Percentiles rank a stretch among this genome's conserved stretches.
phyloP scores from a whole-genome alignment of 2,888 invertebrate species.

The Drosophila monieri region DNA sequence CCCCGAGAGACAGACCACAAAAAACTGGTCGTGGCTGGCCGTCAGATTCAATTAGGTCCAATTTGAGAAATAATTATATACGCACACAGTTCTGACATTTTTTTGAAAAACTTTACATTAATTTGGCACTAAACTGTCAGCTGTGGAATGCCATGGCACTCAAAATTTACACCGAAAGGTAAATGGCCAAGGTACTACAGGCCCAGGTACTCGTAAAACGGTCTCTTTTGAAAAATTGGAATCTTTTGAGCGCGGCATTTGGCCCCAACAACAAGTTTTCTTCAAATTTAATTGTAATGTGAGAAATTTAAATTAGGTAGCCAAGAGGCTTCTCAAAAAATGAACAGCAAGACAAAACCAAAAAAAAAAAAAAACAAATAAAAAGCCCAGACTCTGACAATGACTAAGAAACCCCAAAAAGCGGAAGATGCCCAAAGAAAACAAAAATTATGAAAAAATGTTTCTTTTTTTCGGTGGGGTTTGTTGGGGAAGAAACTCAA shows the following conservation, averaged over 20 bases:
- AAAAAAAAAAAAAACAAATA: conserved; percentile 26
- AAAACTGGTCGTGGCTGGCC: conserved; percentile 33
- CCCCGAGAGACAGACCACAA: conserved; percentile 11
- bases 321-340: conserved; percentile 46
- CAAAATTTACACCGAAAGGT: conserved; percentile 38
- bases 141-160: conserved; percentile 39
- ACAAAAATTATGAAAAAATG: conserved; percentile 66
- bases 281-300: conserved; percentile 74
- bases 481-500: conserved; percentile 38
- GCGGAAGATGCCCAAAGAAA: conserved; percentile 66
- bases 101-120: conserved; percentile 66
- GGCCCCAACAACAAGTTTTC: conserved; percentile 40
- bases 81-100: conserved; percentile 54
- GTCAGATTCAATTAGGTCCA: conserved; percentile 62
- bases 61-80: conserved; percentile 63
- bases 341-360: conserved; percentile 22
- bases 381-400: conserved; percentile 52
- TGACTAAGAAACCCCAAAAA: conserved; percentile 67
- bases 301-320: conserved; percentile 79
- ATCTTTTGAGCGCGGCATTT: conserved; percentile 38
- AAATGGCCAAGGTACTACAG: conserved; percentile 45
- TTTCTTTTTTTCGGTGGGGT: conserved; percentile 54
- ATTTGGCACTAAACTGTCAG: conserved; percentile 72
- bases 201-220: conserved; percentile 43
- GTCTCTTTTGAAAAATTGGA: conserved; percentile 15